A percentile compares a stretch with the other conserved stretches of the same genome.
phyloP scores from a whole-genome alignment of 2,113 vertebrate genomes.

The Morone saxatilis region DNA sequence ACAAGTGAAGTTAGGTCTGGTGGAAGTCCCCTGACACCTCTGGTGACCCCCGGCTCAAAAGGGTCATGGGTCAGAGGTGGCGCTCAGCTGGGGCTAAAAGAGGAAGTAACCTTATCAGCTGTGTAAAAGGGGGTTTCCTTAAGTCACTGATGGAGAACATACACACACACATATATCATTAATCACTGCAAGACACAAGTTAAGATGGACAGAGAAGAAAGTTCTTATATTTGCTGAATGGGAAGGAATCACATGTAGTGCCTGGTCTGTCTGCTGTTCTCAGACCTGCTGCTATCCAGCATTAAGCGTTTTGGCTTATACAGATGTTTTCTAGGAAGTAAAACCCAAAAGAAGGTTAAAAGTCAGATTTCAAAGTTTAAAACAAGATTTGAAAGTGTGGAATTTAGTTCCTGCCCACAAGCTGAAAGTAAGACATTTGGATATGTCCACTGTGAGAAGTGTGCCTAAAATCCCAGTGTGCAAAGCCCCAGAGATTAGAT shows the following conservation, averaged over 20 bases:
- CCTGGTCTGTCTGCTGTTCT: not conserved
- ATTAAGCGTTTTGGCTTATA: not conserved
- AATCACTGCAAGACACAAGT: constrained; percentile 25
- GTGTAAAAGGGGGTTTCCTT: constrained; percentile 47
- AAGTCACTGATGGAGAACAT: constrained; percentile 48
- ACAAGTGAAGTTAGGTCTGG: constrained; percentile 60
- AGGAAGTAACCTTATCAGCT: constrained; percentile 77
- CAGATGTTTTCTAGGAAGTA: constrained; percentile 10
- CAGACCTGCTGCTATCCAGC: not conserved
- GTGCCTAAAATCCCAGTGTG: constrained; percentile 25
- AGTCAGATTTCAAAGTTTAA: constrained; percentile 6
- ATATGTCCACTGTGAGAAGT: constrained; percentile 19
- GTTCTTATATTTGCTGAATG: constrained; percentile 20
- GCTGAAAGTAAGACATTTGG: not conserved
- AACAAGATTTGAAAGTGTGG: not conserved
- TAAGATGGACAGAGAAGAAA: constrained; percentile 10
- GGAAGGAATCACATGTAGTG: constrained; percentile 7
- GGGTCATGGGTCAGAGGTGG: constrained; percentile 64
- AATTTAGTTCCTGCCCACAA: not conserved
- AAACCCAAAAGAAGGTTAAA: constrained; percentile 11
- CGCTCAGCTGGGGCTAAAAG: constrained; percentile 68
- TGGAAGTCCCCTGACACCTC: constrained; percentile 60
- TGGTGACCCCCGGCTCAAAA: constrained; percentile 45
- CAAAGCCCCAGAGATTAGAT: constrained; percentile 39
- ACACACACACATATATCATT: constrained; percentile 44